A percentile compares a stretch with the other conserved stretches of the same genome.
These are phyloP conservation scores for Hyppa rectilinea DNA, from an alignment of 2,888 invertebrate species.

Conservation along the genomic window DNA sequence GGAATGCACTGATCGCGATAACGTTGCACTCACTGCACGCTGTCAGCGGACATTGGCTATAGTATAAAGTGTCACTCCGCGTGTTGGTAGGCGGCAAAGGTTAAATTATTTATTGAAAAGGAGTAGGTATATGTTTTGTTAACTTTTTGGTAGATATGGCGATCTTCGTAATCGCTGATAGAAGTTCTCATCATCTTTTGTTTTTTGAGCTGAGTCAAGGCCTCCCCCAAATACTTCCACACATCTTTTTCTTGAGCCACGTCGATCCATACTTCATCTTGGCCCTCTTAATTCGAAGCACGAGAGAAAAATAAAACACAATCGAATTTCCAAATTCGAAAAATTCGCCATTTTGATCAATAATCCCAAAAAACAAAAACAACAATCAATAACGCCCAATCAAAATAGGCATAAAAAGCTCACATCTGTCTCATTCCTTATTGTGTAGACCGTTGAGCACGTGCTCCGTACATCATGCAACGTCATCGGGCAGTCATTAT, in stretches of 20 bases:
- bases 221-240: too few species aligned
- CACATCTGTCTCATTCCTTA: constrained; percentile 77
- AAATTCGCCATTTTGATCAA: constrained; percentile 13
- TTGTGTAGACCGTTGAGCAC: constrained; percentile 68
- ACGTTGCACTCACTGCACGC: constrained; percentile 17
- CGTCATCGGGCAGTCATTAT: constrained; percentile 90
- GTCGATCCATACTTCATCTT: too few species aligned
- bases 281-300: neutral
- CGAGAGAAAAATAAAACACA: constrained; percentile 1
- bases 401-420: constrained; percentile 66
- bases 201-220: too few species aligned
- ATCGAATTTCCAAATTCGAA: neutral
- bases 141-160: too few species aligned
- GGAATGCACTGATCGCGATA: constrained; percentile 40
- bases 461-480: constrained; percentile 88
- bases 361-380: constrained; percentile 39
- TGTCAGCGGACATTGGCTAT: constrained; percentile 12
- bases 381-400: constrained; percentile 62
- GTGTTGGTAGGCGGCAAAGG: constrained; percentile 4
- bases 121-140: neutral
- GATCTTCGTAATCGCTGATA: neutral
- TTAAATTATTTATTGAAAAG: constrained; percentile 1
- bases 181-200: neutral
- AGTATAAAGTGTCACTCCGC: neutral
- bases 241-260: too few species aligned